These are phyloP conservation scores for Notiomystis cincta DNA, from an alignment of 2,113 vertebrate species.

Conservation along the genomic window DNA sequence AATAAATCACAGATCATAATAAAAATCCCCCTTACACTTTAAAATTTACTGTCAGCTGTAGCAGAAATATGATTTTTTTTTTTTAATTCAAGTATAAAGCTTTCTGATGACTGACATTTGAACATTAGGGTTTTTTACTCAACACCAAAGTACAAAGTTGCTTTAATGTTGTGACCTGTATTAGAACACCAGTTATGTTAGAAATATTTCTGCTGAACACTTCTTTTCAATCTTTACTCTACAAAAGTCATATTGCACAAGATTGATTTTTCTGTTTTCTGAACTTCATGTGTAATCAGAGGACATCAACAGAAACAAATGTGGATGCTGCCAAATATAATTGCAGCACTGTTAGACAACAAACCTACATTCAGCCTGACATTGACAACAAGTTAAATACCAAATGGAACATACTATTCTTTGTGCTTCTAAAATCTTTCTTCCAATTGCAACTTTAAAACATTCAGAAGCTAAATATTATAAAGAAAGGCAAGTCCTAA, in stretches of 20 bases:
- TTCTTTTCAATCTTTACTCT: not conserved
- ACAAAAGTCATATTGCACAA: not conserved
- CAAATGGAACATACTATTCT: not conserved
- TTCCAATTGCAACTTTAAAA: not conserved
- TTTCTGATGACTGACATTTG: not conserved
- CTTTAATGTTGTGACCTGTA: not conserved
- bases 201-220: not conserved
- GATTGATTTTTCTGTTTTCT: not conserved
- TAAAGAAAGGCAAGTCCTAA: not conserved
- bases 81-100: not conserved
- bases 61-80: not conserved
- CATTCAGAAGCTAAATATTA: not conserved
- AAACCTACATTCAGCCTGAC: not conserved
- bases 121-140: not conserved
- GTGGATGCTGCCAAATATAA: not conserved
- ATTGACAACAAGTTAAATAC: not conserved
- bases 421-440: not conserved
- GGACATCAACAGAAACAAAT: not conserved
- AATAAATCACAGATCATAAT: not conserved
- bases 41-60: not conserved
- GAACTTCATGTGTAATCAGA: not conserved
- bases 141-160: not conserved
- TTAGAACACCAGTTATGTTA: not conserved
- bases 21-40: not conserved
- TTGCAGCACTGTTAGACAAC: not conserved